These are phyloP conservation scores for Mesopsocus fuscifrons DNA, from an alignment of 2,888 invertebrate genomes.

Conservation along the genomic window DNA sequence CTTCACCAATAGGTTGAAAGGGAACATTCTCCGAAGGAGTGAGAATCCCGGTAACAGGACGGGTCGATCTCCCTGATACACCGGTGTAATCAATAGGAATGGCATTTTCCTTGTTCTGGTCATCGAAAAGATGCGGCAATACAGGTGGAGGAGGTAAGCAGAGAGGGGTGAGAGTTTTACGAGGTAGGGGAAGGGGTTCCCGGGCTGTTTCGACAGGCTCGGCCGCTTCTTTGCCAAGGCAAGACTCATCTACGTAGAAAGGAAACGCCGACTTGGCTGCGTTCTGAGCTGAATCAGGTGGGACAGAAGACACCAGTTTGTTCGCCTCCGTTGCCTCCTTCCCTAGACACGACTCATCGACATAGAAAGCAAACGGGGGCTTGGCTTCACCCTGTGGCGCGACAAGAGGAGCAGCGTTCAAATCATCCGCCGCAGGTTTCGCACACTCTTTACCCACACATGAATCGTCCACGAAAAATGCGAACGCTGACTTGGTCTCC, in stretches of 20 bases:
- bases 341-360: neutral
- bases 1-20: neutral
- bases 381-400: neutral
- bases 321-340: neutral
- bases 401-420: neutral
- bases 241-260: neutral
- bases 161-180: neutral
- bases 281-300: neutral
- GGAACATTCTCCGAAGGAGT: neutral
- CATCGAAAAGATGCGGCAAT: slow-evolving; percentile 14
- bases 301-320: neutral
- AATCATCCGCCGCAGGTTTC: too few relatives aligned
- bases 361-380: neutral
- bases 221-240: neutral
- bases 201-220: neutral
- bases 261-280: neutral
- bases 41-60: neutral
- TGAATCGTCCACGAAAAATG: neutral
- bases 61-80: slow-evolving; percentile 12
- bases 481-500: neutral
- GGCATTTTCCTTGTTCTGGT: slow-evolving; percentile 24
- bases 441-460: too few relatives aligned
- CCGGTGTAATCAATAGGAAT: slow-evolving; percentile 22
- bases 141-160: neutral
- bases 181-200: neutral